phyloP scores from a whole-genome alignment of 2,888 invertebrate genomes.

The Diarsia mendica region DNA sequence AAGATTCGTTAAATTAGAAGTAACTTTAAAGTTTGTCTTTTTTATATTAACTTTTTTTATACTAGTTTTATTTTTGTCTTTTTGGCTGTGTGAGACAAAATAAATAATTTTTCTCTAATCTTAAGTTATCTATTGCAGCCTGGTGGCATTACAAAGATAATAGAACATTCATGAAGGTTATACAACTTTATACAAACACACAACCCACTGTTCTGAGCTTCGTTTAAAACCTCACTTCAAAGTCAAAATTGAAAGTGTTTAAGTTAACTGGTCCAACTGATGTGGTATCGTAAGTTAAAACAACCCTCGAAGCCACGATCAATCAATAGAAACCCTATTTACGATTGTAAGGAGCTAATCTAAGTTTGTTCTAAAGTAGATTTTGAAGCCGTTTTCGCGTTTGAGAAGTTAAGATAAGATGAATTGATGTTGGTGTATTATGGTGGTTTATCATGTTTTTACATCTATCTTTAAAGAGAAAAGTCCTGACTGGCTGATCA shows the following conservation, averaged over 20 bases:
- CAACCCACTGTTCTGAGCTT: background rate
- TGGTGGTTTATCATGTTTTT: background rate
- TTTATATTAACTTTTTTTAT: too few relatives aligned
- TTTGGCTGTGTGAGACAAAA: background rate
- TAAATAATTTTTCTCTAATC: background rate
- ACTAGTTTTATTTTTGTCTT: too few relatives aligned
- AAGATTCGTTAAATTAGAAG: too few relatives aligned
- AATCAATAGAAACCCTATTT: constrained; percentile 45
- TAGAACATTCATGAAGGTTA: background rate
- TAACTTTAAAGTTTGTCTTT: too few relatives aligned
- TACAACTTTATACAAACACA: background rate
- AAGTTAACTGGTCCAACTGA: constrained; percentile 6
- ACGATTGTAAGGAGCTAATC: constrained; percentile 28
- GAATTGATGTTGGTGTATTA: constrained; percentile 21
- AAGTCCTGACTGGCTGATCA: too few relatives aligned
- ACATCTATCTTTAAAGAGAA: too few relatives aligned
- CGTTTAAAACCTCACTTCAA: background rate
- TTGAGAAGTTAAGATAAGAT: constrained; percentile 34
- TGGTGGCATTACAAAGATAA: background rate
- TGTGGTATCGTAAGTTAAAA: constrained; percentile 18
- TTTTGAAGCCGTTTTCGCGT: constrained; percentile 15
- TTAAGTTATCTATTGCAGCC: background rate
- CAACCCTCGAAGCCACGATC: constrained; percentile 30
- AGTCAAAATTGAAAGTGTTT: background rate
- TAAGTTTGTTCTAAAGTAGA: constrained; percentile 39